Conservation (phyloP, 2,113 vertebrate species). For the Felis chaus region DNA sequence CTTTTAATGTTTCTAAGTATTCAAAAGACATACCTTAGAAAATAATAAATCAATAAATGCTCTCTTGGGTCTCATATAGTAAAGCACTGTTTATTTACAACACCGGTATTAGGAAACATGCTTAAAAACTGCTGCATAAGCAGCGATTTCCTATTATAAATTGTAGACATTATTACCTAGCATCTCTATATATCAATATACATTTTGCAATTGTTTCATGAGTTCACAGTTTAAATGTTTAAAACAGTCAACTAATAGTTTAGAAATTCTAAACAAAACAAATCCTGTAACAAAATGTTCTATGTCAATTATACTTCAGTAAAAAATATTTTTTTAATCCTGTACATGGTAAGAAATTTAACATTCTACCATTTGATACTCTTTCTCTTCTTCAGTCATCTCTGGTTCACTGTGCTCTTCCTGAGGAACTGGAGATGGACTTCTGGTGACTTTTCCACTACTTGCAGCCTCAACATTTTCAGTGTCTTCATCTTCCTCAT, state of each 20-base stretch:
- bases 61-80: background rate
- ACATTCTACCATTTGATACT: conserved; percentile 95
- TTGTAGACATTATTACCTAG: background rate
- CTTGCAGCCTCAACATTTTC: conserved; percentile 88
- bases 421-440: conserved; percentile 92
- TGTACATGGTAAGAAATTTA: background rate
- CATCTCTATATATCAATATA: background rate
- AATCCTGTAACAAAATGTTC: background rate
- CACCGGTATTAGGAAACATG: background rate
- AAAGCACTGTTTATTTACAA: conserved; percentile 19
- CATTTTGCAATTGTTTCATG: background rate
- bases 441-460: conserved; percentile 87
- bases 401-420: conserved; percentile 97
- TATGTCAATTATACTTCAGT: background rate
- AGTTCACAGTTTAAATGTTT: too few relatives aligned
- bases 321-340: background rate
- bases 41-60: background rate
- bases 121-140: background rate
- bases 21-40: background rate
- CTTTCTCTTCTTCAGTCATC: conserved; percentile 98
- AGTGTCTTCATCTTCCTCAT: conserved; percentile 91
- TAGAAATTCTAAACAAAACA: background rate
- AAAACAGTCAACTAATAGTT: background rate
- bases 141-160: background rate
- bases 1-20: background rate